Percentiles rank a stretch among this genome's conserved stretches.
Conservation (phyloP, 2,888 invertebrate species). For the Rhodophaea formosa region DNA sequence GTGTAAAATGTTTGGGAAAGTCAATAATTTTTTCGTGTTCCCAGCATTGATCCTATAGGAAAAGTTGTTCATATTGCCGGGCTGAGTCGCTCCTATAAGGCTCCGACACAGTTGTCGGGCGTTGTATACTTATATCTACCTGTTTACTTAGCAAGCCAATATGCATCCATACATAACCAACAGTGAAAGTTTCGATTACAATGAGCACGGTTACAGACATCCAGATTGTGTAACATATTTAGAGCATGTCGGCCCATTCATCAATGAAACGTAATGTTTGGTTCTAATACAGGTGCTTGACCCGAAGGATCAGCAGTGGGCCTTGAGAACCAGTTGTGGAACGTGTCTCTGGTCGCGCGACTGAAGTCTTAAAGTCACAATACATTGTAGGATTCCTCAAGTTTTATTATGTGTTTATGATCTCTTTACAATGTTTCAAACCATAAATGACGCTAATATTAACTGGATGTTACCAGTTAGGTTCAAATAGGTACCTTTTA, state of each 20-base stretch:
- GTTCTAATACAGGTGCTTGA: slow-evolving; percentile 43
- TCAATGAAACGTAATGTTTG: slow-evolving; percentile 39
- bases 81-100: too few relatives aligned
- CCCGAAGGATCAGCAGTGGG: slow-evolving; percentile 53
- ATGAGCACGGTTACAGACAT: not conserved
- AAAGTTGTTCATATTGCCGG: too few relatives aligned
- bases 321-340: slow-evolving; percentile 56
- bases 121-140: too few relatives aligned
- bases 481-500: too few relatives aligned
- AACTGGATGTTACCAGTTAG: too few relatives aligned
- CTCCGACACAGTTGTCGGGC: too few relatives aligned
- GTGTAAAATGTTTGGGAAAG: too few relatives aligned
- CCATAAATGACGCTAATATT: too few relatives aligned
- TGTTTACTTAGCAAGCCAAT: too few relatives aligned
- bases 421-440: not conserved
- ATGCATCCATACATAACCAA: not conserved
- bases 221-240: slow-evolving; percentile 40
- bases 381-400: not conserved
- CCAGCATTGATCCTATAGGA: not conserved
- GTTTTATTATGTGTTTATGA: not conserved
- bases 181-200: slow-evolving; percentile 23
- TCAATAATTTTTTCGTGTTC: too few relatives aligned
- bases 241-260: slow-evolving; percentile 41
- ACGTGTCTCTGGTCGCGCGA: not conserved
- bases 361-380: not conserved